phyloP scores from a whole-genome alignment of 2,888 invertebrate species.

The Syritta pipiens region DNA sequence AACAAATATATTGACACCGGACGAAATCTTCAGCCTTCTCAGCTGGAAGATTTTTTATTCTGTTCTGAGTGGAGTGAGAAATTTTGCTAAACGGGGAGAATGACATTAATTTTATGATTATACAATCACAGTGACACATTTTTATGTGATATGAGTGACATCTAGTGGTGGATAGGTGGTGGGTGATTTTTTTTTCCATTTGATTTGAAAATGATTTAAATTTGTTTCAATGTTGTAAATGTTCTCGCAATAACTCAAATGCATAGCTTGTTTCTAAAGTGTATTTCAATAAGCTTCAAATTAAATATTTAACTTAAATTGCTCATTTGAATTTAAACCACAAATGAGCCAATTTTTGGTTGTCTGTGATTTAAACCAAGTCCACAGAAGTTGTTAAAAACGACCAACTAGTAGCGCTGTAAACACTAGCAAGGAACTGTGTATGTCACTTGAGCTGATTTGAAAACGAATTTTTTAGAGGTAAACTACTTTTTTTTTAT shows the following conservation, averaged over 20 bases:
- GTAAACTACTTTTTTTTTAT: neutral
- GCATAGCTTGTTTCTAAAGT: no score
- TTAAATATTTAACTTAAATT: no score
- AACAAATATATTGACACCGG: slow-evolving; percentile 42
- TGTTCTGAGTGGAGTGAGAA: slow-evolving; percentile 71
- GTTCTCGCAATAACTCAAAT: neutral
- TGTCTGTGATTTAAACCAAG: no score
- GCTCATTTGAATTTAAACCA: no score
- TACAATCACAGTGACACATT: slow-evolving; percentile 21
- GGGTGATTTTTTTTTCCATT: no score
- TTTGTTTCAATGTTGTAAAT: neutral
- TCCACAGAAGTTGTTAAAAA: no score
- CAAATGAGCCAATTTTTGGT: no score
- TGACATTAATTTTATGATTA: slow-evolving; percentile 36
- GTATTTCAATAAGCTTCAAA: no score
- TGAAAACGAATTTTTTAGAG: neutral
- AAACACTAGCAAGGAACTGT: neutral
- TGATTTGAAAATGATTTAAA: no score
- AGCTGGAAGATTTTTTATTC: slow-evolving; percentile 79
- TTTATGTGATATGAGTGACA: slow-evolving; percentile 27
- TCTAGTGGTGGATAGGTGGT: slow-evolving; percentile 1
- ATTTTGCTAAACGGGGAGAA: neutral
- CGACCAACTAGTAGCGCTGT: neutral
- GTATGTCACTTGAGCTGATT: slow-evolving; percentile 3
- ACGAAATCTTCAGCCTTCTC: slow-evolving; percentile 79